Base-by-base conservation (phyloP, 1,140 invertebrate genomes). In the Aphaenogaster rudis region DNA sequence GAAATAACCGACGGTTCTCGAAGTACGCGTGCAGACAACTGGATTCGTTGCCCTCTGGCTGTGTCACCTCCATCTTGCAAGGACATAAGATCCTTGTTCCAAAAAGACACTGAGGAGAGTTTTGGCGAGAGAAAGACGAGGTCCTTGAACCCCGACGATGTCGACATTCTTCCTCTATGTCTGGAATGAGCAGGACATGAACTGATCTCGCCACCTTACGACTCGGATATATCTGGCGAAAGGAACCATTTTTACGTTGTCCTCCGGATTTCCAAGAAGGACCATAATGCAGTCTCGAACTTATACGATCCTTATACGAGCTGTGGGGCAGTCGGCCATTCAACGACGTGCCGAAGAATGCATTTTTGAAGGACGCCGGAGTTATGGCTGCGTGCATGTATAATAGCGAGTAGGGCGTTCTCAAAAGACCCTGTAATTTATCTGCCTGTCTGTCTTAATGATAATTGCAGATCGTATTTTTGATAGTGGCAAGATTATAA, bases 61-160 rank as follows among this genome's bases (percentile, higher is more conserved):
- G 13, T 33, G 39, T 50, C 57, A 33, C n/a, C 36, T 39, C 52
- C 52, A 33, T 39, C 69, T 80, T 13, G 79, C 86, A 87, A 87
- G 86, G 79, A 81, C 77, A 86, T 78, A 48, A 21, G 54, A 39
- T n/a, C 78, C 74, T 67, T 45, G 84, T 79, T 79, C 76, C 28
- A 79, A 86, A 86, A 64, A 86, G 36, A 45, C 13, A 78, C 21
- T 7, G 9, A n/a, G 21, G 54, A 81, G 28, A 66, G 78, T 64
- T 69, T 71, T 28, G 45, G 21, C 61, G 54, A 17, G 61, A 71
- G 45, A 48, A 71, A 52, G 48, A 59, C 13, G 36, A 69, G 66
- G 72, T 72, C 66, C 82, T 71, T 86, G 87, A 86, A 88, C 74
- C 36, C 33, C n/a, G 48, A 5, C 45, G n/a, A 8, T 61, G 72